These are phyloP conservation scores for Redunca redunca DNA, from an alignment of 2,113 vertebrate genomes.

Conservation along the genomic window DNA sequence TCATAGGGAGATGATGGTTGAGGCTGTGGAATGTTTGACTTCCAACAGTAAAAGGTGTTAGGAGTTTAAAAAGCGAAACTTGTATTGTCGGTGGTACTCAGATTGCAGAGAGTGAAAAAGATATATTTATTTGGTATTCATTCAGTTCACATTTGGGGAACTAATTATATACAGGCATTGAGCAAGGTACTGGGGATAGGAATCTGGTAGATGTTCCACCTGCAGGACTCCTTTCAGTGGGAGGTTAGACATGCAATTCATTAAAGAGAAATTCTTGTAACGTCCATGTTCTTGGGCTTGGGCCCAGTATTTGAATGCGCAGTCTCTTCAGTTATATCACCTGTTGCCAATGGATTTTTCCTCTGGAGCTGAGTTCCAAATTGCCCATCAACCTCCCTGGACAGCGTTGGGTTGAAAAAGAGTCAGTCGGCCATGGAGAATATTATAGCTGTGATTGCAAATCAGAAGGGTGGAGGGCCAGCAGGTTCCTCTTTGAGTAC, in stretches of 20 bases:
- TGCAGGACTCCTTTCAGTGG: constrained; percentile 37
- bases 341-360: background rate
- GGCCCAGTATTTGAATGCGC: background rate
- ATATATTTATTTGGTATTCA: constrained; percentile 6
- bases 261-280: constrained; percentile 42
- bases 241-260: constrained; percentile 38
- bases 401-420: background rate
- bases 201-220: constrained; percentile 18
- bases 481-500: constrained; percentile 26
- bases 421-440: background rate
- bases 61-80: background rate
- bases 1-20: background rate
- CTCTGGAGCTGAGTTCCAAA: background rate
- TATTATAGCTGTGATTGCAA: constrained; percentile 6
- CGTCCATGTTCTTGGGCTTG: background rate
- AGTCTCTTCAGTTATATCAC: background rate
- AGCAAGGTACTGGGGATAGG: background rate
- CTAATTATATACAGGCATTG: background rate
- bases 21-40: constrained; percentile 15
- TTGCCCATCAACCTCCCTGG: background rate
- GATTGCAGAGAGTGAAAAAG: background rate
- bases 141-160: background rate
- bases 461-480: background rate
- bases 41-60: background rate
- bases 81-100: background rate